Evolutionary conservation across 2,797 vertebrate species (phyloP).

Genomic region (Propithecus deckenii): DNA sequence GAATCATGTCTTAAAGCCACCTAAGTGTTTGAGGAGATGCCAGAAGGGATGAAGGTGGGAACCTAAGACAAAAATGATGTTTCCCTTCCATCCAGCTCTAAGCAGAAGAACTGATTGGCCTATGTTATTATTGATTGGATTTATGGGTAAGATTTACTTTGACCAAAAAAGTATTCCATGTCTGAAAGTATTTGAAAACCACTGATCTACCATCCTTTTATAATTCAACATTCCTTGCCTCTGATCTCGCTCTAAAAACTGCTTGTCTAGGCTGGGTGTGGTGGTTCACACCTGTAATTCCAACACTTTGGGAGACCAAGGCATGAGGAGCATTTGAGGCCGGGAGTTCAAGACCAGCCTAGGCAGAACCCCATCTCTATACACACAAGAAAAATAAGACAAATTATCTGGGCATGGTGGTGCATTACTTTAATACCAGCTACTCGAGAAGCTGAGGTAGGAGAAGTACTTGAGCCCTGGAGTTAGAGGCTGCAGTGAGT

Average conservation of each 20-base stretch:
- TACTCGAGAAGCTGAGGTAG: neutral
- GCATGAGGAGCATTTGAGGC: neutral
- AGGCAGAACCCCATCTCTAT: neutral
- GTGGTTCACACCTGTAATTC: neutral
- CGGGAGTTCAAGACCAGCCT: neutral
- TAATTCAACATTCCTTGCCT: neutral
- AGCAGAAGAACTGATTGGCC: neutral
- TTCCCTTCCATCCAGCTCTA: neutral
- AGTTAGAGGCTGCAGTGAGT: neutral
- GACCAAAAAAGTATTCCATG: neutral
- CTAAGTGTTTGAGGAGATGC: neutral
- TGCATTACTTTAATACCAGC: neutral
- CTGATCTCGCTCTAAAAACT: neutral
- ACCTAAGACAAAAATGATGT: neutral
- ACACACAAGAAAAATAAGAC: neutral
- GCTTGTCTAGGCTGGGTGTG: neutral
- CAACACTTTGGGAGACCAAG: neutral
- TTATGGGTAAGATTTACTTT: neutral
- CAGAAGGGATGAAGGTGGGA: neutral
- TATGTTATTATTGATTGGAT: neutral
- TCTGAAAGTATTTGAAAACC: slow-evolving; percentile 10
- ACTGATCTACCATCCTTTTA: neutral
- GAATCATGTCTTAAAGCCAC: neutral
- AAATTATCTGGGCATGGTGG: neutral
- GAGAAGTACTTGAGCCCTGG: neutral